phyloP scores from a whole-genome alignment of 2,113 vertebrate genomes.

The Chlorodrepanis virens region DNA sequence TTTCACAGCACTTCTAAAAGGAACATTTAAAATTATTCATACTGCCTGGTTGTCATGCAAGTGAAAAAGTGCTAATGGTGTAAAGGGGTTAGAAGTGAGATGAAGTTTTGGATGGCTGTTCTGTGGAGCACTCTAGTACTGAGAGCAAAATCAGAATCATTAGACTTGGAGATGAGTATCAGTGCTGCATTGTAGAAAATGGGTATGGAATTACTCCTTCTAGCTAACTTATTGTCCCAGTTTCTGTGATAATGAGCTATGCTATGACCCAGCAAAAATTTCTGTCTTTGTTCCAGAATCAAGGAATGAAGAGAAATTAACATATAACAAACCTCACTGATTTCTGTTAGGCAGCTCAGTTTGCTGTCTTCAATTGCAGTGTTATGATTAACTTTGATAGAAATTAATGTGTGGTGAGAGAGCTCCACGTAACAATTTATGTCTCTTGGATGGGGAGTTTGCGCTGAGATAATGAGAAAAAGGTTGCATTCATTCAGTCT shows the following conservation, averaged over 20 bases:
- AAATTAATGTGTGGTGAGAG: background rate
- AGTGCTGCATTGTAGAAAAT: background rate
- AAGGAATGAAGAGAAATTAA: background rate
- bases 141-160: background rate
- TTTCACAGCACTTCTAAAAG: background rate
- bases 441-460: background rate
- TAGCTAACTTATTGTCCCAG: background rate
- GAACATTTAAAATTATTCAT: background rate
- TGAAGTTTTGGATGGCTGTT: background rate
- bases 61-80: background rate
- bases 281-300: background rate
- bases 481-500: background rate
- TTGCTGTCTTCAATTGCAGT: background rate
- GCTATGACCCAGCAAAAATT: background rate
- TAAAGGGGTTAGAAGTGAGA: background rate
- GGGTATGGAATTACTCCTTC: background rate
- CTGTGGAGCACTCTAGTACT: background rate
- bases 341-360: background rate
- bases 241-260: background rate
- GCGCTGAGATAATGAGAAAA: background rate
- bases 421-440: background rate
- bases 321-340: background rate
- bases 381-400: background rate
- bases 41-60: background rate
- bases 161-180: background rate